phyloP scores from a whole-genome alignment of 2,888 invertebrate species.

The Nesidiocoris tenuis region DNA sequence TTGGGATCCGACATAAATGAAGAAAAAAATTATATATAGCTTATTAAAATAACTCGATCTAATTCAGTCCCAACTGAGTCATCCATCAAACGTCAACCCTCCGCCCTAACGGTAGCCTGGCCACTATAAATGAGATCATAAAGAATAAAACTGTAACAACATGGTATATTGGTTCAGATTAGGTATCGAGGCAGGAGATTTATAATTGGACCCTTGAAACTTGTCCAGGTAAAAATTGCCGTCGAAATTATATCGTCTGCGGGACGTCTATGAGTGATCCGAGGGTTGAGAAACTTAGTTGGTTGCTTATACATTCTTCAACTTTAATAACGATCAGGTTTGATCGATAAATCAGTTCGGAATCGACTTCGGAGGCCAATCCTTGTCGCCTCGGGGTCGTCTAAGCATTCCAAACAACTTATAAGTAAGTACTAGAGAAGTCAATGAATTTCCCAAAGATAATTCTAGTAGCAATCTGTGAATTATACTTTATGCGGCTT shows the following conservation, averaged over 20 bases:
- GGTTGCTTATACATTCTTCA: background rate
- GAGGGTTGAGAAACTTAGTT: background rate
- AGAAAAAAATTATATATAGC: conserved; percentile 27
- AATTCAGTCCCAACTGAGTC: conserved; percentile 23
- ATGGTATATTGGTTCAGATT: background rate
- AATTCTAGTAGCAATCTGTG: too few species aligned
- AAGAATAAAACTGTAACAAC: conserved; percentile 35
- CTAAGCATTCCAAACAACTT: too few species aligned
- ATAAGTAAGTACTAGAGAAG: too few species aligned
- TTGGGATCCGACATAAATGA: background rate
- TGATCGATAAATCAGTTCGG: background rate
- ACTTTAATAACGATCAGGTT: background rate
- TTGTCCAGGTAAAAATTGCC: background rate
- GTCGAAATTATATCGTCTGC: background rate
- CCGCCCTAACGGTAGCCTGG: conserved; percentile 31
- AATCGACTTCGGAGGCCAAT: background rate
- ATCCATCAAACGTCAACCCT: conserved; percentile 24
- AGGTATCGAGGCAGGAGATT: background rate
- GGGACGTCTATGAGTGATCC: background rate
- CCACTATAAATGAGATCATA: conserved; percentile 24
- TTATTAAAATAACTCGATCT: conserved; percentile 37
- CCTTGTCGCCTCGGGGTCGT: background rate
- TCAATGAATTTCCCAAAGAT: too few species aligned
- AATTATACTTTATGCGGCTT: too few species aligned
- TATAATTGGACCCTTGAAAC: conserved; percentile 9